phyloP scores from a whole-genome alignment of 2,888 invertebrate genomes.

The Adineta ricciae region DNA sequence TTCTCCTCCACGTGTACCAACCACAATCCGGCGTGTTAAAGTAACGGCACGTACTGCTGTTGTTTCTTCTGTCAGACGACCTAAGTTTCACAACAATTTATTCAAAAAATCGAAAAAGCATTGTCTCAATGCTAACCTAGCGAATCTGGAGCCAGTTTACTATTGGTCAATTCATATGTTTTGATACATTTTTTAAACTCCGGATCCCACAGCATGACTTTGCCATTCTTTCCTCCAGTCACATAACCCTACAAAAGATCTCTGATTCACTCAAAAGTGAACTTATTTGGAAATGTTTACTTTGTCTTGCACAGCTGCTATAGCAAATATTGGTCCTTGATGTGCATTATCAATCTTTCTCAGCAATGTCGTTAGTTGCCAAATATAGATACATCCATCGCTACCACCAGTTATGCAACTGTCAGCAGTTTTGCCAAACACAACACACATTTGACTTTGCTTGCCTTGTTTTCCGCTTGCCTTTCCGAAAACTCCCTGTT shows the following conservation, averaged over 20 bases:
- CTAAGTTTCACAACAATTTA: slow-evolving; percentile 35
- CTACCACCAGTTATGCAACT: slow-evolving; percentile 49
- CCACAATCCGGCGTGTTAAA: slow-evolving; percentile 47
- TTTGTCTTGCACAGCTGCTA: slow-evolving; percentile 44
- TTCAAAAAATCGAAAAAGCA: neutral
- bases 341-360: slow-evolving; percentile 48
- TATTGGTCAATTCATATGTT: slow-evolving; percentile 46
- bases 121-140: neutral
- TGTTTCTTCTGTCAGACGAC: slow-evolving; percentile 42
- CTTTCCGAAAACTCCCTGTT: slow-evolving; percentile 46
- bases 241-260: slow-evolving; percentile 46
- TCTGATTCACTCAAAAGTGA: too few species aligned
- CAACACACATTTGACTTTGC: slow-evolving; percentile 41
- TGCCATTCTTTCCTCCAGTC: slow-evolving; percentile 51
- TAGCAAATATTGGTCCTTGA: slow-evolving; percentile 50
- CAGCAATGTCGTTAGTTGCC: slow-evolving; percentile 44
- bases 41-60: slow-evolving; percentile 47
- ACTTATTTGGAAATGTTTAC: neutral
- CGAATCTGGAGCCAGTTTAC: slow-evolving; percentile 40
- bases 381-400: slow-evolving; percentile 49
- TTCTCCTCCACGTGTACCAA: slow-evolving; percentile 51
- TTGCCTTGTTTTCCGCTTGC: slow-evolving; percentile 37
- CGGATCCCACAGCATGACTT: slow-evolving; percentile 49
- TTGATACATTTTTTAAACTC: slow-evolving; percentile 48
- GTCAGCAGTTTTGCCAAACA: slow-evolving; percentile 43